Conservation (phyloP, 2,888 invertebrate species). For the Drosophila nr. fundita region DNA sequence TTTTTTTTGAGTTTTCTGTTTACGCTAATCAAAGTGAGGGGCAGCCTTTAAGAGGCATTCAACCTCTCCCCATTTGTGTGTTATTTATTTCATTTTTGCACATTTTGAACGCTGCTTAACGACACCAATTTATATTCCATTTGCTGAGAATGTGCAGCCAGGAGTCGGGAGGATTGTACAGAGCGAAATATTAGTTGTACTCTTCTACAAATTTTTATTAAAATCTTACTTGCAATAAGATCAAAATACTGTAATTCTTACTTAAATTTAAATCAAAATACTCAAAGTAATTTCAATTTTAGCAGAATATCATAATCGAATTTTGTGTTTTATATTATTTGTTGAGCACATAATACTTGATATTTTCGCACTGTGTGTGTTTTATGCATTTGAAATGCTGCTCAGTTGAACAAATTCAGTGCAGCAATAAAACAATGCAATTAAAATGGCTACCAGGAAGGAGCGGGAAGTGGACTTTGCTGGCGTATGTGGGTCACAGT, state of each 20-base stretch:
- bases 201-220: neutral
- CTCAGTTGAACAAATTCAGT: conserved; percentile 44
- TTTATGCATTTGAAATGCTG: conserved; percentile 17
- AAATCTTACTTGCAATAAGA: neutral
- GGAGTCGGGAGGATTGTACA: neutral
- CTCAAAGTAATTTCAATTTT: neutral
- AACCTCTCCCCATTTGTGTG: conserved; percentile 12
- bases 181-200: neutral
- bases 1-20: conserved; percentile 15
- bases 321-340: neutral
- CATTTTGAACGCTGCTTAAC: conserved; percentile 20
- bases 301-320: neutral
- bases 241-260: neutral
- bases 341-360: neutral
- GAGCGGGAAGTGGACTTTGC: conserved; percentile 34
- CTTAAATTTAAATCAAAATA: neutral
- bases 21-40: conserved; percentile 32
- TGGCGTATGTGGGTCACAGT: conserved; percentile 68
- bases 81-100: conserved; percentile 7
- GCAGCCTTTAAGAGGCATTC: conserved; percentile 3
- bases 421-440: conserved; percentile 72
- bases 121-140: conserved; percentile 24
- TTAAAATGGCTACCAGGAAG: conserved; percentile 66
- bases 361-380: neutral
- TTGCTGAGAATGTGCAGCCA: conserved; percentile 9